Base-by-base conservation (phyloP, 2,113 vertebrate genomes). In the Halcyon malimbica region DNA sequence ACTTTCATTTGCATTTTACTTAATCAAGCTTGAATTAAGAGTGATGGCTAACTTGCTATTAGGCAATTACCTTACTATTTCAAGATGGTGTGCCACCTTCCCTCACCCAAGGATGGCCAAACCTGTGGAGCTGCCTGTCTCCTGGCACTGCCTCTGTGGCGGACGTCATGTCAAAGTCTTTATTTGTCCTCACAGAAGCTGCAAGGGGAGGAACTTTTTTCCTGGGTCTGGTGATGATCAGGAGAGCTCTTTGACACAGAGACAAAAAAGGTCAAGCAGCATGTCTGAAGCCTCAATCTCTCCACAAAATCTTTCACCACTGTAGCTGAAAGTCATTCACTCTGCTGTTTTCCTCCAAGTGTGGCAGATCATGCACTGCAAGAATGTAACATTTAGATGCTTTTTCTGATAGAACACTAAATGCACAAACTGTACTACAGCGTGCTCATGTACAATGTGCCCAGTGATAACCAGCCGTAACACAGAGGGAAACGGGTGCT, bases 91-190 rank as follows among this genome's bases (percentile, higher is more conserved):
- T 31, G 15, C 35, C 44, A 76, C 35, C 35, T 37, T 60, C 41
- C 46, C 37, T 73, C 53, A 29, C 26, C 3, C 54, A 81, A 69
- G 24, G 54, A 35, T 0, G 13, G 33, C 26, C 20, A 73, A 39
- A 54, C 5, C 17, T 51, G 23, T 2, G 5, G 33, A 74, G 48
- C 57, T 68, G 35, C 54, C 48, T 7, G 5, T 16, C 17, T 75
- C n/a, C 60, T 21, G n/a, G 10, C 7, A 21, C 70, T 54, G 83
- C 33, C 73, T 67, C 19, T 4, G 1, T 0, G 0, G 33, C 54
- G 70, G 20, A 9, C 37, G 57, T 21, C 1, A 1, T 78, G 10
- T 9, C 17, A 79, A 85, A 67, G 39, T 19, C 1, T 41, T 67
- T 68, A 6, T 41, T 59, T 68, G 9, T 42, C 39, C 35, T 51